Evolutionary conservation across 1,140 invertebrate species (phyloP).

Genomic region (Drosophila nannoptera): DNA sequence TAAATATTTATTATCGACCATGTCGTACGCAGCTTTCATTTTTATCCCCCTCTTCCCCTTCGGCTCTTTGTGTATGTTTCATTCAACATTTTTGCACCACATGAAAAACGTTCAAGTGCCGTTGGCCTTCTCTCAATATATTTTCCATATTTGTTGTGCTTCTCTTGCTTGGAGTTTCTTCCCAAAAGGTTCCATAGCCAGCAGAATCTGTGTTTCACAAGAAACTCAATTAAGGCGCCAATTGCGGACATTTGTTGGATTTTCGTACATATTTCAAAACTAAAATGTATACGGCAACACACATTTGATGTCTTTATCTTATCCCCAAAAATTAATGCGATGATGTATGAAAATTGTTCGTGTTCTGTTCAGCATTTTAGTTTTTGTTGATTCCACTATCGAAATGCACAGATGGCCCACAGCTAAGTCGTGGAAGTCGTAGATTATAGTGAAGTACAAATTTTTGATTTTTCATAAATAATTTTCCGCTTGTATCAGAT

Average conservation of each 20-base stretch:
- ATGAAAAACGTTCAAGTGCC: constrained; percentile 64
- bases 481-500: too few relatives aligned
- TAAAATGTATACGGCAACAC: constrained; percentile 38
- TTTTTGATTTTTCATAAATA: too few relatives aligned
- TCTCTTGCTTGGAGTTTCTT: constrained; percentile 6
- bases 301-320: constrained; percentile 77
- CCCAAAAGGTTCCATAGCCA: constrained; percentile 67
- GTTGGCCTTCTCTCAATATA: constrained; percentile 20
- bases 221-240: constrained; percentile 73
- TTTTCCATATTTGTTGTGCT: constrained; percentile 15
- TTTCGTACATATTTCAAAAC: constrained; percentile 47
- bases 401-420: constrained; percentile 17
- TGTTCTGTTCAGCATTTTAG: constrained; percentile 27
- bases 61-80: too few relatives aligned
- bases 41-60: too few relatives aligned
- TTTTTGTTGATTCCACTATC: constrained; percentile 15
- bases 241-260: constrained; percentile 67
- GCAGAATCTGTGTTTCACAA: constrained; percentile 64
- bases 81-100: constrained; percentile 68
- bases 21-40: too few relatives aligned
- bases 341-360: constrained; percentile 77
- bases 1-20: too few relatives aligned
- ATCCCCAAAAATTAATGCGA: constrained; percentile 76
- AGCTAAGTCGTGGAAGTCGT: not conserved
- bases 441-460: not conserved